phyloP scores from a whole-genome alignment of 53 echinoderm and acorn worm species.

The Hippasteria phrygiana region DNA sequence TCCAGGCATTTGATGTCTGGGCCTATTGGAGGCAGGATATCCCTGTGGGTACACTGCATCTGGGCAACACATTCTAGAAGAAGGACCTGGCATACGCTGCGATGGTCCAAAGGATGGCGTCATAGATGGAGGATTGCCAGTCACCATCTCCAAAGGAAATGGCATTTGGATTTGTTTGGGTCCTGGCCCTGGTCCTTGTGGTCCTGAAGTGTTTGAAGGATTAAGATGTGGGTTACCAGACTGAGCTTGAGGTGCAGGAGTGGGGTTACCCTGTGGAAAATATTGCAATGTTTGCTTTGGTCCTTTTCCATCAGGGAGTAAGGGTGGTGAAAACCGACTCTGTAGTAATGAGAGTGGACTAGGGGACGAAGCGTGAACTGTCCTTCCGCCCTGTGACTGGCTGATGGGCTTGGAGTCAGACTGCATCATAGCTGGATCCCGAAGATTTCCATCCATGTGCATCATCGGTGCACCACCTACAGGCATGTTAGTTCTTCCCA shows the following conservation, averaged over 20 bases:
- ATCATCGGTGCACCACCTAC: conserved; percentile 43
- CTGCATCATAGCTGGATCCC: conserved; percentile 53
- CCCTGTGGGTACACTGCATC: conserved; percentile 82
- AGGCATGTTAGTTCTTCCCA: conserved; percentile 60
- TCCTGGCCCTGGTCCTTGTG: conserved; percentile 71
- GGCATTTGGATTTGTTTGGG: conserved; percentile 99
- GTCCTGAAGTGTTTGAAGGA: conserved; percentile 68
- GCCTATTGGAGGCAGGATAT: conserved; percentile 80
- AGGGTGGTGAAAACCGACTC: conserved; percentile 92
- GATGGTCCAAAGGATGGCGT: conserved; percentile 78
- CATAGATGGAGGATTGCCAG: conserved; percentile 83
- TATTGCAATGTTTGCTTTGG: conserved; percentile 99
- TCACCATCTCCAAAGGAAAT: conserved; percentile 96
- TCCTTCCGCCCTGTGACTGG: conserved; percentile 49
- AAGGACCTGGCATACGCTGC: conserved; percentile 79
- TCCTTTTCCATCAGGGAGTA: conserved; percentile 97
- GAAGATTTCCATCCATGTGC: conserved; percentile 73
- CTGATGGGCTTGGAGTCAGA: conserved; percentile 34
- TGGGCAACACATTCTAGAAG: conserved; percentile 78
- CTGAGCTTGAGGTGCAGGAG: conserved; percentile 82
- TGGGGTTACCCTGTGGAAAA: conserved; percentile 84
- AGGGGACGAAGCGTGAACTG: conserved; percentile 72
- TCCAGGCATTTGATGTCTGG: conserved; percentile 74
- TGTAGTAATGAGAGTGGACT: conserved; percentile 91
- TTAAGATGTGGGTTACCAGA: conserved; percentile 94